These are phyloP conservation scores for Morinoia aosen DNA, from an alignment of 2,888 invertebrate species.

Conservation along the genomic window DNA sequence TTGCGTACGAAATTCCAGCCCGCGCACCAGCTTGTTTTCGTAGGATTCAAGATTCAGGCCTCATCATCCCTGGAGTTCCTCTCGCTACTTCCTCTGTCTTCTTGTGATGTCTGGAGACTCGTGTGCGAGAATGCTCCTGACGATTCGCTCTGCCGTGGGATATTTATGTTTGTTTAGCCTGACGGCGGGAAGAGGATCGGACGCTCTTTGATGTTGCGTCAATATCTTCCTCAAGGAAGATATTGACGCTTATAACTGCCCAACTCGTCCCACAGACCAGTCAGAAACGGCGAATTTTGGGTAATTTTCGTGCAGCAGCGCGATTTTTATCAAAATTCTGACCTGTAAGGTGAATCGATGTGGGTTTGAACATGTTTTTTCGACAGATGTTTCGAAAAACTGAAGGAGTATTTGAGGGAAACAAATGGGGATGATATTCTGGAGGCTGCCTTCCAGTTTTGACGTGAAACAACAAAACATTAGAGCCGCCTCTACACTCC, in stretches of 20 bases:
- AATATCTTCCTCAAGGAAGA: not conserved
- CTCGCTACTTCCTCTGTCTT: not conserved
- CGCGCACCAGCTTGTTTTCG: not conserved
- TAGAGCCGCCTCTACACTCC: not conserved
- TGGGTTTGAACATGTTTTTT: not conserved
- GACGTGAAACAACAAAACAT: not conserved
- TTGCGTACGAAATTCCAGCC: not conserved
- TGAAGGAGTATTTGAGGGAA: not conserved
- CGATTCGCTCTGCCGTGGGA: not conserved
- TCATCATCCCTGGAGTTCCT: not conserved
- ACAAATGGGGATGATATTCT: no score
- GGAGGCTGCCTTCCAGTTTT: not conserved
- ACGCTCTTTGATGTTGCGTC: conserved; percentile 16
- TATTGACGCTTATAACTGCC: conserved; percentile 12
- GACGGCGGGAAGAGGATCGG: conserved; percentile 2
- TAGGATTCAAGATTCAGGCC: not conserved
- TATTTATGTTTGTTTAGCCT: conserved; percentile 21
- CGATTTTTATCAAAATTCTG: not conserved
- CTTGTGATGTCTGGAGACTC: not conserved
- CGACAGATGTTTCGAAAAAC: not conserved
- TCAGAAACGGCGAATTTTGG: not conserved
- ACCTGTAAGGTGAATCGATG: not conserved
- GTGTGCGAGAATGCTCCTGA: not conserved
- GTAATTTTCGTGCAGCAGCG: not conserved
- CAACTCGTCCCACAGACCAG: not conserved